Percentiles rank a stretch among this genome's conserved stretches.
These are phyloP conservation scores for Eupithecia tripunctaria DNA, from an alignment of 2,888 invertebrate species.

Conservation along the genomic window DNA sequence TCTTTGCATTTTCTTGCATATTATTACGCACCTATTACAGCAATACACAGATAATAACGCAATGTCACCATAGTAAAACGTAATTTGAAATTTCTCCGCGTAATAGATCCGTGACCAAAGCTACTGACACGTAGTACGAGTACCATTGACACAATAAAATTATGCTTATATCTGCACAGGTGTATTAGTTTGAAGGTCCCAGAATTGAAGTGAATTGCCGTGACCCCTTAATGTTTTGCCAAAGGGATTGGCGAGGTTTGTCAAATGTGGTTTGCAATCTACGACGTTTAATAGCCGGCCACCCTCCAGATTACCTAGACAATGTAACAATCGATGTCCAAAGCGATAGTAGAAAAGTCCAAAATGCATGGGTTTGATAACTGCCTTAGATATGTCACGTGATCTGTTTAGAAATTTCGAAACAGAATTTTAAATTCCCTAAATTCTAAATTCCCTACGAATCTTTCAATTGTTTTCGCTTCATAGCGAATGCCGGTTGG, in stretches of 20 bases:
- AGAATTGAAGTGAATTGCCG: not conserved
- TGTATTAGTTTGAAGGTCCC: not conserved
- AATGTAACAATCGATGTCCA: no score
- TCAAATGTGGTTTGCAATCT: not conserved
- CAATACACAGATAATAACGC: not conserved
- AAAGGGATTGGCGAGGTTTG: not conserved
- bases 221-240: not conserved
- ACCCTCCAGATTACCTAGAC: no score
- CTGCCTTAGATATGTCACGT: no score
- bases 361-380: no score
- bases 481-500: no score
- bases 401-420: no score
- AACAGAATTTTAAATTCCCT: no score
- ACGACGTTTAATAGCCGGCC: not conserved
- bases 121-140: conserved; percentile 34
- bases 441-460: no score
- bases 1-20: not conserved
- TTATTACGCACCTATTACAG: conserved; percentile 2
- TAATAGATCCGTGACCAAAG: conserved; percentile 46
- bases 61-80: conserved; percentile 13
- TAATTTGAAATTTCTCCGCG: conserved; percentile 49
- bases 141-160: conserved; percentile 47
- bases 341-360: no score
- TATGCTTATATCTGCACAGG: not conserved
- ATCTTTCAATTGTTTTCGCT: no score